Evolutionary conservation across 2,888 invertebrate genomes (phyloP), one percentile per base, ranked within the genome.

Genomic region (Plutella xylostella): DNA sequence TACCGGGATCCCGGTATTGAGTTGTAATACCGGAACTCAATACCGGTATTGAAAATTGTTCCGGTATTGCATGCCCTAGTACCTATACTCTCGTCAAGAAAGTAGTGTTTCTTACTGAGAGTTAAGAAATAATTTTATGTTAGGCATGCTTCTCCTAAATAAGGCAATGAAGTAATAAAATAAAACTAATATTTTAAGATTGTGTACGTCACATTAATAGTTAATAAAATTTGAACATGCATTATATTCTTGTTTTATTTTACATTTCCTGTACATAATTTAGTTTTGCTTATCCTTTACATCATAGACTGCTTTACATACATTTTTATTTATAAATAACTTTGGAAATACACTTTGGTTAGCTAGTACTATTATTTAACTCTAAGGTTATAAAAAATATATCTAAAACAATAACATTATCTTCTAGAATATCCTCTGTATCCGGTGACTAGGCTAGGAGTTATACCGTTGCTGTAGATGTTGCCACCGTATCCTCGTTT

Each of bases 381-480:
- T n/a, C n/a, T n/a, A n/a, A n/a, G n/a, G n/a, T n/a, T n/a, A 38
- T 42, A 31, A 11, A 31, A 2, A 28, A 39, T 25, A 39, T 25
- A 42, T 3, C 5, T 19, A 4, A 11, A 12, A 19, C 14, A 21
- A 14, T 14, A 19, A 11, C 14, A 31, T 65, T 56, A 71, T 60
- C 69, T 63, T 54, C 67, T 68, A n/a, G 80, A 69, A 53, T 85
- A 85, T 19, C 85, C 85, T 60, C 85, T 72, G 50, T 85, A 85
- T n/a, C 85, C 84, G 2, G 82, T 79, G 7, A 84, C 77, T 51
- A 78, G 64, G 49, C 73, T 83, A 2, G 84, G 85, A 14, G 84
- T 83, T 31, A 85, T 67, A 9, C 78, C 77, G 40, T 60, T 68
- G 51, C 57, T 73, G 51, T 83, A 83, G 48, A 83, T 78, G 47